These are phyloP conservation scores for Bursaphelenchus mucronatus DNA, from an alignment of 1,140 invertebrate genomes.

Conservation along the genomic window DNA sequence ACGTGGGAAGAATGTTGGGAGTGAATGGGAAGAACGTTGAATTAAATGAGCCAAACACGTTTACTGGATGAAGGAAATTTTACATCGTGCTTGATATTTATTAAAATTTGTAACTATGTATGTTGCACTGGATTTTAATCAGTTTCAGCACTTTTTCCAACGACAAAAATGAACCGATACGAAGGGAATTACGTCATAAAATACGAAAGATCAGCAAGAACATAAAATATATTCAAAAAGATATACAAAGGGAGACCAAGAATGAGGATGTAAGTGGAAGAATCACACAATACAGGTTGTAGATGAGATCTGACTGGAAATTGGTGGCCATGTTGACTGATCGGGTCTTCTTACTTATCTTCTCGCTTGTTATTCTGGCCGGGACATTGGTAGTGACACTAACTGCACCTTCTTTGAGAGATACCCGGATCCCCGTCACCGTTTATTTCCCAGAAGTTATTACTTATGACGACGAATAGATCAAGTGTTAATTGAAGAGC, in stretches of 20 bases:
- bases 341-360: conserved; percentile 88
- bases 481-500: too few species aligned
- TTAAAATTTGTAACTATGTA: conserved; percentile 1
- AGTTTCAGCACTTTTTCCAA: too few species aligned
- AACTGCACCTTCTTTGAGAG: conserved; percentile 71
- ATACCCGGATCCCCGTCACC: conserved; percentile 37
- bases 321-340: conserved; percentile 99
- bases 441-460: conserved; percentile 11
- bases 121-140: not conserved
- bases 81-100: not conserved
- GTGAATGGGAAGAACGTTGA: too few species aligned
- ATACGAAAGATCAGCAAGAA: conserved; percentile 24
- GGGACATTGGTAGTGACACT: conserved; percentile 87
- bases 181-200: not conserved
- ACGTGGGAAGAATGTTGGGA: too few species aligned
- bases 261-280: conserved; percentile 36
- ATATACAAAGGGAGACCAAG: conserved; percentile 22
- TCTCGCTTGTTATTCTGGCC: conserved; percentile 88
- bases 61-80: too few species aligned
- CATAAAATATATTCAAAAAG: conserved; percentile 50
- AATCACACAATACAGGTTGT: conserved; percentile 39
- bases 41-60: too few species aligned
- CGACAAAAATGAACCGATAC: too few species aligned
- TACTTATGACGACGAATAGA: conserved; percentile 1
- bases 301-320: conserved; percentile 98